Evolutionary conservation across 2,797 vertebrate species (phyloP).

Genomic region (Melanotaenia maccullochi): DNA sequence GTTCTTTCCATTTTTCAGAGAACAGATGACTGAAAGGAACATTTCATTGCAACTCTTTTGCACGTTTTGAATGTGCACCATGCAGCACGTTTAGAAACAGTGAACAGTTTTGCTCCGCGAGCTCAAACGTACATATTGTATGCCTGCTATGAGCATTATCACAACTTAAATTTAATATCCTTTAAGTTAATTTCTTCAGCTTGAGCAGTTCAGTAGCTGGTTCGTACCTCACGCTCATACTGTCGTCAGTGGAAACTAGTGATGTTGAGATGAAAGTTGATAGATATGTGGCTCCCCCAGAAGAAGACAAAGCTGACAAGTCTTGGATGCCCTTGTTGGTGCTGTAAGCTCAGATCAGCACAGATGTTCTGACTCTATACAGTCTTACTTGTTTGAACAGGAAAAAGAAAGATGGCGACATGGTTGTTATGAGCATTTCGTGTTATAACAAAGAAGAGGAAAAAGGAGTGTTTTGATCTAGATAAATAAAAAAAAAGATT

Average conservation of each 20-base stretch:
- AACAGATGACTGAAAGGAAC: conserved; percentile 32
- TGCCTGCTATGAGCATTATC: conserved; percentile 43
- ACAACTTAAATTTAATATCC: conserved; percentile 23
- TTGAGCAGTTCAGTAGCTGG: conserved; percentile 34
- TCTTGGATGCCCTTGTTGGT: conserved; percentile 55
- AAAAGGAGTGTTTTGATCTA: conserved; percentile 69
- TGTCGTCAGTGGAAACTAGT: conserved; percentile 25
- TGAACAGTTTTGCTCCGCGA: no score
- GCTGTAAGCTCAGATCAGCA: conserved; percentile 61
- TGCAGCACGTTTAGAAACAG: conserved; percentile 40
- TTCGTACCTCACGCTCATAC: conserved; percentile 58
- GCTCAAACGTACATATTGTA: conserved; percentile 41
- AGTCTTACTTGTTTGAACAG: conserved; percentile 47
- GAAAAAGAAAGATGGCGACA: conserved; percentile 18
- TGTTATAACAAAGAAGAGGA: conserved; percentile 54
- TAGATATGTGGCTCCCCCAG: conserved; percentile 43
- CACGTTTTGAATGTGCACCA: conserved; percentile 33
- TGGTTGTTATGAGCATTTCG: conserved; percentile 55
- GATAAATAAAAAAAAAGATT: conserved; percentile 63
- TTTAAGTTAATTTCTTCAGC: conserved; percentile 32
- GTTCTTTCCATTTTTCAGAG: conserved; percentile 43
- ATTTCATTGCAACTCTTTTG: conserved; percentile 12
- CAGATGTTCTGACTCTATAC: conserved; percentile 56
- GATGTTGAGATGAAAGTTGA: conserved; percentile 51
- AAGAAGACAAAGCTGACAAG: conserved; percentile 65